Conservation (phyloP, 2,888 invertebrate species). For the Lathronympha strigana region DNA sequence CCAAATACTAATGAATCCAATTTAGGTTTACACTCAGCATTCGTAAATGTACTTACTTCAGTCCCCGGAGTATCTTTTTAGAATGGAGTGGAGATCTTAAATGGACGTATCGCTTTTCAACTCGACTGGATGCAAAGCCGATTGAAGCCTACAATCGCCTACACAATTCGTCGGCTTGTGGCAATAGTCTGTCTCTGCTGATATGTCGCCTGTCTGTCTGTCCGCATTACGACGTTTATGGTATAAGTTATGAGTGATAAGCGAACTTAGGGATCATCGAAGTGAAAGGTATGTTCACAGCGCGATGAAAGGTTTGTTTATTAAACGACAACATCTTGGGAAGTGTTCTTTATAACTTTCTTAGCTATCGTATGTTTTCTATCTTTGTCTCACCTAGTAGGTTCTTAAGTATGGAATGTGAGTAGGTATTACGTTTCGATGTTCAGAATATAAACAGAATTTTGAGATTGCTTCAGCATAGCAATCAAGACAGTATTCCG, state of each 20-base stretch:
- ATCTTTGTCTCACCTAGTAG: too few species aligned
- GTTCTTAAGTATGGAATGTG: too few species aligned
- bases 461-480: too few species aligned
- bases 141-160: slow-evolving; percentile 40
- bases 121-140: slow-evolving; percentile 21
- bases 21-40: background rate
- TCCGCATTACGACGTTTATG: slow-evolving; percentile 48
- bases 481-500: too few species aligned
- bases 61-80: background rate
- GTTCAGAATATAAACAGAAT: too few species aligned
- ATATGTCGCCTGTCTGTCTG: slow-evolving; percentile 52
- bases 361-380: too few species aligned
- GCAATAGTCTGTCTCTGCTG: slow-evolving; percentile 51
- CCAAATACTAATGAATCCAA: too few species aligned
- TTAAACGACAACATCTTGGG: too few species aligned
- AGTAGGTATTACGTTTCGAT: too few species aligned
- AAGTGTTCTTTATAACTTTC: too few species aligned
- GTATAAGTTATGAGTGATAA: slow-evolving; percentile 6
- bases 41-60: background rate
- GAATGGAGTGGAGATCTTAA: background rate
- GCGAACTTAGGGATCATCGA: background rate
- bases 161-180: slow-evolving; percentile 38
- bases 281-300: too few species aligned
- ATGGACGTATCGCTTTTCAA: slow-evolving; percentile 20
- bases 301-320: too few species aligned